Conservation (phyloP, 2,888 invertebrate species). For the Esperia sulphurella region DNA sequence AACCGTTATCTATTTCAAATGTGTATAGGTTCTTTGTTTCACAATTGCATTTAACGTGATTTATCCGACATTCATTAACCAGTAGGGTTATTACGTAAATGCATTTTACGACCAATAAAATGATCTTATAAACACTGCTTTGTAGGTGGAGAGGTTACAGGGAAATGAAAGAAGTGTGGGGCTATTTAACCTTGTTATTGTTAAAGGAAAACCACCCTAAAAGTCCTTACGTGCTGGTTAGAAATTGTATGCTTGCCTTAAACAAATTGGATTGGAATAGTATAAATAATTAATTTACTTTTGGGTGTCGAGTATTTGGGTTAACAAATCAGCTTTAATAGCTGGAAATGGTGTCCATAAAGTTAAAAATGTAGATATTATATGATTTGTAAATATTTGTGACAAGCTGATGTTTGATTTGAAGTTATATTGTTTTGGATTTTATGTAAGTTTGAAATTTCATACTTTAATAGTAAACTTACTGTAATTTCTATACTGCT, state of each 20-base stretch:
- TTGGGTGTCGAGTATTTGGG: background rate
- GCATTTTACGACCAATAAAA: slow-evolving; percentile 46
- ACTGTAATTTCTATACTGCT: no score
- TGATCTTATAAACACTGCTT: slow-evolving; percentile 38
- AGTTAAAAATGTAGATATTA: no score
- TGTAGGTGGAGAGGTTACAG: background rate
- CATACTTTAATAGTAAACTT: no score
- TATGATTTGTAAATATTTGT: no score
- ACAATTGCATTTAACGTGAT: slow-evolving; percentile 35
- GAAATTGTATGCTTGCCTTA: slow-evolving; percentile 3
- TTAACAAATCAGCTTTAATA: background rate
- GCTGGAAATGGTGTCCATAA: background rate
- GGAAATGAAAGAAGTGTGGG: background rate
- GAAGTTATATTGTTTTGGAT: no score
- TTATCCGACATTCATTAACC: slow-evolving; percentile 40
- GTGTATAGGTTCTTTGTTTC: slow-evolving; percentile 11
- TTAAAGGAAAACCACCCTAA: background rate
- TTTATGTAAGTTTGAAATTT: no score
- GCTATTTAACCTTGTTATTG: background rate
- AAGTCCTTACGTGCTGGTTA: slow-evolving; percentile 7
- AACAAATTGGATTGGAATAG: background rate
- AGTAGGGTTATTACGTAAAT: slow-evolving; percentile 46
- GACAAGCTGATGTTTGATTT: no score
- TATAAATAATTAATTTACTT: background rate
- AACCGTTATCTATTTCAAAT: no score